Conservation (phyloP, 2,797 vertebrate genomes). For the Pseudomugil gertrudae region DNA sequence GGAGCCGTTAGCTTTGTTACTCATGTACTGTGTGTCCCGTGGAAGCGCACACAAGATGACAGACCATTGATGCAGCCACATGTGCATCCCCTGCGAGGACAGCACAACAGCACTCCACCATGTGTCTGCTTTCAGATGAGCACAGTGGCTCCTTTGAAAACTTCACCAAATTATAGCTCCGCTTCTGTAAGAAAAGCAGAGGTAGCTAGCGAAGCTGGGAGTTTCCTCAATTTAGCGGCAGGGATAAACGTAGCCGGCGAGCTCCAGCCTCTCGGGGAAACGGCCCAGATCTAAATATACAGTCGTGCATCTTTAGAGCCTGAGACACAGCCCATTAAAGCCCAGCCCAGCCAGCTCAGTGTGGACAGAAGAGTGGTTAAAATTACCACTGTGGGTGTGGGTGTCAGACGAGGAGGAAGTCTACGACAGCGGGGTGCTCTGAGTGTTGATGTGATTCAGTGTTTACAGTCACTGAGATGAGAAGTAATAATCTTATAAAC, state of each 20-base stretch:
- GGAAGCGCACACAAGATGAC: slow-evolving; percentile 8
- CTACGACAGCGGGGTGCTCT: slow-evolving; percentile 10
- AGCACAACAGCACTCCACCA: slow-evolving; percentile 36
- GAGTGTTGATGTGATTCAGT: slow-evolving; percentile 13
- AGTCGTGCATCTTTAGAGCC: slow-evolving; percentile 46
- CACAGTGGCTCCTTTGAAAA: slow-evolving; percentile 60
- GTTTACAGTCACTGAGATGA: slow-evolving; percentile 22
- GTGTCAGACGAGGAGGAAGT: slow-evolving; percentile 28
- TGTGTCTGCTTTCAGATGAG: slow-evolving; percentile 65
- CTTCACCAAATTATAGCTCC: slow-evolving; percentile 58
- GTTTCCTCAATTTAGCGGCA: slow-evolving; percentile 40
- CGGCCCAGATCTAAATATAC: slow-evolving; percentile 71
- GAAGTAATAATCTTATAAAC: not conserved
- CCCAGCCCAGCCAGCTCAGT: slow-evolving; percentile 30
- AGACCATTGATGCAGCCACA: slow-evolving; percentile 1
- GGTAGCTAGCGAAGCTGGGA: slow-evolving; percentile 48
- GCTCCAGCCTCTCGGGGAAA: slow-evolving; percentile 49
- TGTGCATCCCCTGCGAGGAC: slow-evolving; percentile 3
- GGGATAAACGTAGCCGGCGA: slow-evolving; percentile 37
- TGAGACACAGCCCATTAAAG: slow-evolving; percentile 55
- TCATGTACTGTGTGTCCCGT: not conserved
- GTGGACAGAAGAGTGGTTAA: slow-evolving; percentile 42
- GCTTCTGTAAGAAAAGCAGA: slow-evolving; percentile 36
- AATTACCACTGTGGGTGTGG: slow-evolving; percentile 50
- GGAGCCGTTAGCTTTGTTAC: not conserved